Base-by-base conservation (phyloP, 2,113 vertebrate species). In the Syngnathus floridae region DNA sequence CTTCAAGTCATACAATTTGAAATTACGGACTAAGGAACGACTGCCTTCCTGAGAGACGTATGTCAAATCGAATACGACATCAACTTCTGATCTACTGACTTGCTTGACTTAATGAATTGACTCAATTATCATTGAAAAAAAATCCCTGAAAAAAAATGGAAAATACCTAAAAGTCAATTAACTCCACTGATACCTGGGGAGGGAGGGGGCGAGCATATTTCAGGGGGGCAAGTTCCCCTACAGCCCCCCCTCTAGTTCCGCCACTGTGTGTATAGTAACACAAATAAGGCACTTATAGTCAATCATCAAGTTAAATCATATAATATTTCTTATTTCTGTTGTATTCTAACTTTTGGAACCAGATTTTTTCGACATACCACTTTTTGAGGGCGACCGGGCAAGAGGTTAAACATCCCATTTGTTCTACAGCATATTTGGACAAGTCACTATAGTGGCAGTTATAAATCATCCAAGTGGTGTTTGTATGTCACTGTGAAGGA, bases 401-500 rank as follows among this genome's bases (percentile, higher is more conserved):
- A 37, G 56, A 58, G 56, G 16, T 58, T 58, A 19, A 36, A 58
- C 56, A 37, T 19, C 56, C 35, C 56, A 37, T 58, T 56, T 56
- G 54, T 14, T 31, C 54, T 56, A 9, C 54, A 16, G 54, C 54
- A 31, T 35, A 56, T 56, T 57, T 57, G 55, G 31, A 58, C 35
- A 37, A 58, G 1, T 19, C 56, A 37, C 17, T 0, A 9, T 37
- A 36, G 26, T n/a, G 56, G 12, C 35, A 11, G 56, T 19, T 38
- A 19, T 19, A 58, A 58, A 12, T 62, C 57, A n/a, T 36, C 55
- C 14, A 55, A 64, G 56, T 38, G 38, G 61, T 31, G 57, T 49
- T 71, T 75, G 56, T 68, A 63, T 41, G 22, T 70, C 58, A 74
- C 43, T 64, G 71, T 61, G 8, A 48, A 63, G 38, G 70, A 57